Evolutionary conservation across 2,113 vertebrate genomes (phyloP).

Genomic region (Murina feae): DNA sequence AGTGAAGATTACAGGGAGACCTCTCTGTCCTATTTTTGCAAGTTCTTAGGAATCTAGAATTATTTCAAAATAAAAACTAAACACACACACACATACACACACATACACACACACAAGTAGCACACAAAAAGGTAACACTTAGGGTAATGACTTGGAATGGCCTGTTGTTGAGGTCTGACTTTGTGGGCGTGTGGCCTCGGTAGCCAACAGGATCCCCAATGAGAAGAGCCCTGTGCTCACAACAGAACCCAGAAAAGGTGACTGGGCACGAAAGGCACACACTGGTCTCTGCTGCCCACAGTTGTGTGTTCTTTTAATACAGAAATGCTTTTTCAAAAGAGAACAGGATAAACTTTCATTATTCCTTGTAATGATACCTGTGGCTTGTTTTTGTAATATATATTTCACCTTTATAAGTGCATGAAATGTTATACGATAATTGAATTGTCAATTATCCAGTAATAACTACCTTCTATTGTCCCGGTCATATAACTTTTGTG

Average conservation of each 20-base stretch:
- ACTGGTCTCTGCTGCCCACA: neutral
- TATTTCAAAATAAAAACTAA: neutral
- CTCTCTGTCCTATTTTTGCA: neutral
- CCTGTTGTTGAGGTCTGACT: neutral
- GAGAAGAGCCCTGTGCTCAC: neutral
- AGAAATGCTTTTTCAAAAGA: neutral
- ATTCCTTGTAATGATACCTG: neutral
- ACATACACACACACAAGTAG: neutral
- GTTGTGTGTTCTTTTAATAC: neutral
- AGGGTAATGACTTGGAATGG: neutral
- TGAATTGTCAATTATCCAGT: neutral
- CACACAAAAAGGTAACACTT: neutral
- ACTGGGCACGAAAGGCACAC: neutral
- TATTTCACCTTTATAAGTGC: neutral
- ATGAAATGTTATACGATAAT: neutral
- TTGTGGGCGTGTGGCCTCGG: accelerated
- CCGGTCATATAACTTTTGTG: neutral
- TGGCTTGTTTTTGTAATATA: neutral
- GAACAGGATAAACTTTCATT: neutral
- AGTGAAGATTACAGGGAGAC: neutral
- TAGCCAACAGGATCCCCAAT: accelerated
- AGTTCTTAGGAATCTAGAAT: neutral
- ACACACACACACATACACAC: no score
- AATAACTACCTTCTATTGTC: neutral
- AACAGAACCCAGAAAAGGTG: neutral